Evolutionary conservation across 1,140 invertebrate genomes (phyloP).

Genomic region (Leptopilina boulardi): DNA sequence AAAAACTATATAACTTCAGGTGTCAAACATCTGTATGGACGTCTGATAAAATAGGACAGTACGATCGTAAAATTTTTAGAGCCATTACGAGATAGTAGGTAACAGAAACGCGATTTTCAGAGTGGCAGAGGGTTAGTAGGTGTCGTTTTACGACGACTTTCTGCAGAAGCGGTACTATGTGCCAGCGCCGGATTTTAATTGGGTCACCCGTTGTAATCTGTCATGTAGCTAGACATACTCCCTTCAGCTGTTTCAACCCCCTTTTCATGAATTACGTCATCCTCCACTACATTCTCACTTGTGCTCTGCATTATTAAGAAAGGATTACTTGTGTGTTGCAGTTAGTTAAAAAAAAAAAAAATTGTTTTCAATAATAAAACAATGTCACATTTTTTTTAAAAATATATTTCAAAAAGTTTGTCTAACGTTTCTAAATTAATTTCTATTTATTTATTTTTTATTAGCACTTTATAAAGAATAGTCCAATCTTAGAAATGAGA

Average conservation of each 20-base stretch:
- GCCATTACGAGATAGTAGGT: background rate
- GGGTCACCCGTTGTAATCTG: conserved; percentile 62
- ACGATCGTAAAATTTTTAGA: conserved; percentile 40
- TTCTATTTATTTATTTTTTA: no score
- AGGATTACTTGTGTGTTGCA: background rate
- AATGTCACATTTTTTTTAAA: no score
- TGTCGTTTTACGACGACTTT: conserved; percentile 21
- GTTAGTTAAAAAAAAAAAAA: no score
- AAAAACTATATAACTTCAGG: background rate
- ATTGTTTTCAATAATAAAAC: no score
- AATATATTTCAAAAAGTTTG: no score
- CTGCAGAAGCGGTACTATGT: conserved; percentile 34
- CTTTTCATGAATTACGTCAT: conserved; percentile 44
- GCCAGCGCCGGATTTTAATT: conserved; percentile 54
- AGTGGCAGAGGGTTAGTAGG: background rate
- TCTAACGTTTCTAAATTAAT: no score
- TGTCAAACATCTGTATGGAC: background rate
- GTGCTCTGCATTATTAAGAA: background rate
- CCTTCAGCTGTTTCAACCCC: conserved; percentile 45
- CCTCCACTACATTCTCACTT: conserved; percentile 9
- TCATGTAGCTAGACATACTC: conserved; percentile 49
- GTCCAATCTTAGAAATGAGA: no score
- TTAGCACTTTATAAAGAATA: no score
- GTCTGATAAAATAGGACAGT: background rate
- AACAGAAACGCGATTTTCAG: background rate